Evolutionary conservation across 2,113 vertebrate species (phyloP).

Genomic region (Silurus meridionalis): DNA sequence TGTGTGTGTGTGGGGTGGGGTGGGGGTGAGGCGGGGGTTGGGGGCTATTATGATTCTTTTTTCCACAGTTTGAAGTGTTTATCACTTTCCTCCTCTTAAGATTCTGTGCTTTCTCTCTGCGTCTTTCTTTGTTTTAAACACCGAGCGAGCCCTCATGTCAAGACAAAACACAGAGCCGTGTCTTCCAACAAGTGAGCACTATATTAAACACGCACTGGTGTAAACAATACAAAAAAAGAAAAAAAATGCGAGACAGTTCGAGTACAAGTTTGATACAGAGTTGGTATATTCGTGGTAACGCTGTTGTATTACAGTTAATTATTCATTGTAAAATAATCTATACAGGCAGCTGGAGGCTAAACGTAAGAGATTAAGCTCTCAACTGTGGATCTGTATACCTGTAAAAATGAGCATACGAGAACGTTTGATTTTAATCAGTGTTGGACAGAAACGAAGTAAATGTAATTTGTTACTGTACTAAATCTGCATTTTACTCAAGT

Average conservation of each 20-base stretch:
- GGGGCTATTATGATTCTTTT: conserved; percentile 29
- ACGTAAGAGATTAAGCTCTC: not conserved
- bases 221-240: conserved; percentile 20
- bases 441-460: no score
- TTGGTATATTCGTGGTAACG: not conserved
- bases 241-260: conserved; percentile 27
- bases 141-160: conserved; percentile 23
- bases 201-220: conserved; percentile 42
- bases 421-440: no score
- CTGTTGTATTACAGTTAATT: conserved; percentile 25
- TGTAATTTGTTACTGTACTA: no score
- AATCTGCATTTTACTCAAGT: no score
- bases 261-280: not conserved
- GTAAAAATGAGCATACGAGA: not conserved
- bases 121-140: conserved; percentile 38
- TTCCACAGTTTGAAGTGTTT: not conserved
- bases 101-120: conserved; percentile 4
- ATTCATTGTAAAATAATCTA: conserved; percentile 17
- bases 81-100: not conserved
- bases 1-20: not conserved
- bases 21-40: no score
- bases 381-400: not conserved
- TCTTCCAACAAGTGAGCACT: conserved; percentile 43
- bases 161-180: conserved; percentile 45
- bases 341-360: not conserved